Evolutionary conservation across 2,888 invertebrate genomes (phyloP), one percentile per base, ranked within the genome.

Genomic region (Cataglyphis livida): DNA sequence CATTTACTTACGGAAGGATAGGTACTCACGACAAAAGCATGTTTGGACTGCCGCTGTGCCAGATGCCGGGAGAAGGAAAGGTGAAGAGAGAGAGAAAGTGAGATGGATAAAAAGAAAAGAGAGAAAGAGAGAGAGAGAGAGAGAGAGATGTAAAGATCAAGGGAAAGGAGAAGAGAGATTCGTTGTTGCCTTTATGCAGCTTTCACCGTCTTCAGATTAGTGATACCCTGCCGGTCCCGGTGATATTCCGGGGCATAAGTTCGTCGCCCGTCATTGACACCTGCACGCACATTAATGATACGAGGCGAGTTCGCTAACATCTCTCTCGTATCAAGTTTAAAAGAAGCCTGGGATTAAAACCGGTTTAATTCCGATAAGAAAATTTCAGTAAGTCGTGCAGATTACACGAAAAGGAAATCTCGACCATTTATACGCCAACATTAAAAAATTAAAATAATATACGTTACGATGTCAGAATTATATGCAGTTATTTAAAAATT

Each of bases 21-120:
- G 86, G 87, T 88, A 88, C 81, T 82, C 84, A 81, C 84, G 89
- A 91, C 90, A 92, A 92, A 92, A 91, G 89, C 88, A 64, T 92
- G 91, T 92, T 92, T 92, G 91, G 87, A 87, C 91, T 91, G 90
- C 87, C 86, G 88, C 90, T 92, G 92, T 85, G 91, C 91, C 92
- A 92, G 92, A 92, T 92, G 91, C 87, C 86, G 79, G 68, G 81
- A 84, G 84, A 83, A 81, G 85, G 82, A 83, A 85, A 85, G 85
- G 59, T 74, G 32, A 38, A 62, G 65, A 75, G 68, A 12, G 44
- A 44, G 44, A 28, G 28, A 28, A 25, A 21, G 21, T 41, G 21
- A 51, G n/a, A 62, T 41, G 32, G 54, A 66, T 65, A 59, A 25
- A 82, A 61, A 62, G 38, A 70, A 74, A 48, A 65, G 54, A 66